These are phyloP conservation scores for Strix occidentalis DNA, from an alignment of 2,797 vertebrate genomes.

Conservation along the genomic window DNA sequence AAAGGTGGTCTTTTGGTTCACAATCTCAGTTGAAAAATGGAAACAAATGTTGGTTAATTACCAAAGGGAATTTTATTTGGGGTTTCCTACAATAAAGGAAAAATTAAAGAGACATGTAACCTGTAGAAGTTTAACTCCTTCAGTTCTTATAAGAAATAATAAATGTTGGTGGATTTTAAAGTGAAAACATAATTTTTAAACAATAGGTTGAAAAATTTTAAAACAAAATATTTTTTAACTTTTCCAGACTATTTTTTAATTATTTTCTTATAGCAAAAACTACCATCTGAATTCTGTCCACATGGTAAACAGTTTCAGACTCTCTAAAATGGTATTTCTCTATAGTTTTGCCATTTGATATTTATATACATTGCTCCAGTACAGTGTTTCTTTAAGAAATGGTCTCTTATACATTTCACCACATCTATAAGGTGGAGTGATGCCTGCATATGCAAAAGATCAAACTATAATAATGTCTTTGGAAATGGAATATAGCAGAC, in stretches of 20 bases:
- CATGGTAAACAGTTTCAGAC: background rate
- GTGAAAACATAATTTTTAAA: background rate
- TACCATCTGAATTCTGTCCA: background rate
- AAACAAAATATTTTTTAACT: background rate
- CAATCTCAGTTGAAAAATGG: background rate
- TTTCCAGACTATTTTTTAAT: background rate
- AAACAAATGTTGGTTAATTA: background rate
- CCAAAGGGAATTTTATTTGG: background rate
- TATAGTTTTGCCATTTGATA: background rate
- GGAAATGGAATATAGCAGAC: slow-evolving; percentile 55
- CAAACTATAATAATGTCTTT: slow-evolving; percentile 57
- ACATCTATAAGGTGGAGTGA: slow-evolving; percentile 36
- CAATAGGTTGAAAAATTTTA: background rate
- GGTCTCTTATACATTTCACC: slow-evolving; percentile 11
- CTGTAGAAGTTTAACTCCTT: background rate
- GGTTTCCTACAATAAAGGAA: background rate
- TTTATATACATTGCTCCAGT: background rate
- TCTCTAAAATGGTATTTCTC: background rate
- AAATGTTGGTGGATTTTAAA: background rate
- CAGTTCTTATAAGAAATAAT: background rate
- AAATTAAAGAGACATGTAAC: background rate
- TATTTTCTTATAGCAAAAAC: background rate
- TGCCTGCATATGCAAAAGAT: slow-evolving; percentile 52
- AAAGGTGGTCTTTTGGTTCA: background rate
- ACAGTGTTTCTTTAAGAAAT: slow-evolving; percentile 30